Evolutionary conservation across 2,888 invertebrate genomes (phyloP).

Genomic region (Cryptus armator): DNA sequence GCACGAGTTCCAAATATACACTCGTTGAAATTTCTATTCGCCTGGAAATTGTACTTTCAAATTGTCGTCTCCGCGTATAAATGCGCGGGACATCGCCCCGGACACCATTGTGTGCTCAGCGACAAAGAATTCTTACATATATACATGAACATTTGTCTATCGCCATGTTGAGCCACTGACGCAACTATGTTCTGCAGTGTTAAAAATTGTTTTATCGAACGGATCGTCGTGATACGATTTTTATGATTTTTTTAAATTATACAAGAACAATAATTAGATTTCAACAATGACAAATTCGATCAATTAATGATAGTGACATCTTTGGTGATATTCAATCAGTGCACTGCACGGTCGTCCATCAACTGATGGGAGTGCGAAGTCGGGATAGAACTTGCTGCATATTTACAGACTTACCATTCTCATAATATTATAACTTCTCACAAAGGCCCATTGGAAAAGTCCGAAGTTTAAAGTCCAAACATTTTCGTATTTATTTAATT

Average conservation of each 20-base stretch:
- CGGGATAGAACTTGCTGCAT: too few species aligned
- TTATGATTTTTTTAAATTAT: too few species aligned
- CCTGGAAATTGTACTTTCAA: slow-evolving; percentile 81
- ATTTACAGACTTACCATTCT: too few species aligned
- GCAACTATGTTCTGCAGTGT: neutral
- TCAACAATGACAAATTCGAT: too few species aligned
- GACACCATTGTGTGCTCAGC: slow-evolving; percentile 17
- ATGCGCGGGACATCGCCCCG: slow-evolving; percentile 51
- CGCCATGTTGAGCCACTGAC: neutral
- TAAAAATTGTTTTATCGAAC: too few species aligned
- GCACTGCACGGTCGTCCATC: too few species aligned
- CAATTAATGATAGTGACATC: too few species aligned
- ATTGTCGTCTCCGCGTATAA: slow-evolving; percentile 69
- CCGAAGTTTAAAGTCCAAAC: neutral
- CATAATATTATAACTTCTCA: too few species aligned
- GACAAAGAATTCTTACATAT: slow-evolving; percentile 17
- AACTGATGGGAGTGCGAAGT: too few species aligned
- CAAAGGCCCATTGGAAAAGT: neutral
- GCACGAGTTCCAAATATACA: slow-evolving; percentile 35
- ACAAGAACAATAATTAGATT: too few species aligned
- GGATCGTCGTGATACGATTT: too few species aligned
- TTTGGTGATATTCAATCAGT: too few species aligned
- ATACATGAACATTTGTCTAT: slow-evolving; percentile 31
- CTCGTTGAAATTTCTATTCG: slow-evolving; percentile 76
- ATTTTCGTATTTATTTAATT: neutral